Percentiles rank a stretch among this genome's conserved stretches.
Evolutionary conservation across 2,888 invertebrate genomes (phyloP).

Genomic region (Lacanobia oleracea): DNA sequence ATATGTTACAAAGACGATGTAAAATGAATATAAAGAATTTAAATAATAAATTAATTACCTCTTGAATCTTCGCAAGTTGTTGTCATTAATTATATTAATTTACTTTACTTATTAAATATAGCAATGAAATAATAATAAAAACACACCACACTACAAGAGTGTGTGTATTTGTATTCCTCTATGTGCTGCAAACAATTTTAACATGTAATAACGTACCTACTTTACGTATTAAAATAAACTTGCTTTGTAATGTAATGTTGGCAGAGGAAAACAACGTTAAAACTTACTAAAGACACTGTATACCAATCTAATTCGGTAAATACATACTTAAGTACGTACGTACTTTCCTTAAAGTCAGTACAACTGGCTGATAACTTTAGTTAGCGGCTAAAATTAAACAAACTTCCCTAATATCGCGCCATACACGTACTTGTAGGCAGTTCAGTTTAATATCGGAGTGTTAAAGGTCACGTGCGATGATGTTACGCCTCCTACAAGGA

Average conservation of each 20-base stretch:
- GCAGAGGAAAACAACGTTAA: not conserved
- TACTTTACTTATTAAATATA: not conserved
- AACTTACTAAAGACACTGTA: not conserved
- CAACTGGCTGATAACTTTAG: not conserved
- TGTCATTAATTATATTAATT: not conserved
- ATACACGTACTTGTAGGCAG: slow-evolving; percentile 34
- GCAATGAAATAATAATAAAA: not conserved
- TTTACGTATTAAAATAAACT: not conserved
- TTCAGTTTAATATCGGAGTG: slow-evolving; percentile 41
- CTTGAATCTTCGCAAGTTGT: not conserved
- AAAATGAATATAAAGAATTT: too few species aligned
- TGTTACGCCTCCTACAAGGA: slow-evolving; percentile 50
- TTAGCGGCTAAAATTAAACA: slow-evolving; percentile 2
- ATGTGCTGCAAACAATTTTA: not conserved
- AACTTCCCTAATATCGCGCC: slow-evolving; percentile 46
- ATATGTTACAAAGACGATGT: too few species aligned
- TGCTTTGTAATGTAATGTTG: too few species aligned
- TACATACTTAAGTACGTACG: not conserved
- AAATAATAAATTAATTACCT: not conserved
- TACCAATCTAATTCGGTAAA: not conserved
- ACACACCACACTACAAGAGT: not conserved
- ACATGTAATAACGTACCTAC: not conserved
- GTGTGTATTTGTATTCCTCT: too few species aligned
- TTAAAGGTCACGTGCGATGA: slow-evolving; percentile 48
- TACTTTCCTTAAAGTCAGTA: not conserved